A percentile compares a stretch with the other conserved stretches of the same genome.
Evolutionary conservation across 2,888 invertebrate species (phyloP).

Genomic region (Tenthredo amoena): DNA sequence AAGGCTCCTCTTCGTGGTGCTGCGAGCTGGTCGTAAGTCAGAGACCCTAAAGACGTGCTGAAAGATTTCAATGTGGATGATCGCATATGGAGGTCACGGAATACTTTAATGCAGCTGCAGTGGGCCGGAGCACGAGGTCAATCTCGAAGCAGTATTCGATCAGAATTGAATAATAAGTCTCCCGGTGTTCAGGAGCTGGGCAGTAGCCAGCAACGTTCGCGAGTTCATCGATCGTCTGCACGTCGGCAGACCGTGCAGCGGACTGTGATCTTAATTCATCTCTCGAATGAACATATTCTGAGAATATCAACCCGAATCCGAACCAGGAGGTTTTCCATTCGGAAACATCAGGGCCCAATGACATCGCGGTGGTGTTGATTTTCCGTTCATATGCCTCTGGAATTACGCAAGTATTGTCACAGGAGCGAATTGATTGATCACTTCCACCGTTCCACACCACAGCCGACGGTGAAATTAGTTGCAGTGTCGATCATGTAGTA

Average conservation of each 20-base stretch:
- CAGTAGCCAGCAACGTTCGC: conserved; percentile 13
- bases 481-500: background rate
- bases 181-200: conserved; percentile 30
- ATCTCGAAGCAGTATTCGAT: background rate
- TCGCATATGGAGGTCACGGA: conserved; percentile 1
- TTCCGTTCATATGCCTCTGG: background rate
- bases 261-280: conserved; percentile 18
- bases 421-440: background rate
- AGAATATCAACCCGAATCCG: background rate
- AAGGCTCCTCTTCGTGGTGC: background rate
- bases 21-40: background rate
- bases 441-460: background rate
- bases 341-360: background rate
- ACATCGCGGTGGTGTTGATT: background rate
- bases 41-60: background rate
- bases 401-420: background rate
- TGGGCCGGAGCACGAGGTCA: conserved; percentile 11
- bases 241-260: conserved; percentile 6
- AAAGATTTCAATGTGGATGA: background rate
- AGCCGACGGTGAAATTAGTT: background rate
- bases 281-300: background rate
- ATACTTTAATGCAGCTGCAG: background rate
- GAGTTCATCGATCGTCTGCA: conserved; percentile 45
- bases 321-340: background rate
- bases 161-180: conserved; percentile 5